Evolutionary conservation across 2,888 invertebrate genomes (phyloP), one percentile per base, ranked within the genome.

Genomic region (Hymenopus coronatus): DNA sequence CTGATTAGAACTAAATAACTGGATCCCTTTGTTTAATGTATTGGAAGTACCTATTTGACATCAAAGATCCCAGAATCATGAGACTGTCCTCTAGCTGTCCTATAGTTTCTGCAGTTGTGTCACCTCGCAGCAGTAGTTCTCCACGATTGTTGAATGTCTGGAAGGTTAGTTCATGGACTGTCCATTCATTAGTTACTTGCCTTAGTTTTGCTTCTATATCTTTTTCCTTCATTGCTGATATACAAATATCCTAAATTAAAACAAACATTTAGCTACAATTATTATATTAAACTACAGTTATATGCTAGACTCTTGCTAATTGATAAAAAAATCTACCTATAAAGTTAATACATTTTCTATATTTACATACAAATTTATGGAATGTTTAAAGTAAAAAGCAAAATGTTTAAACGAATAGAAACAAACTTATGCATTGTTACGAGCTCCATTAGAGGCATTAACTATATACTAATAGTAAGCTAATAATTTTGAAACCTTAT

Each of bases 201-300:
- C 98, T 96, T 89, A 99, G 93, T 93, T 99, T 99, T 0, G 98
- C 98, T 94, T 99, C 99, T 89, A 99, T 99, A 92, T 99, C 99
- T 92, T 98, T 98, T 92, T 99, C 99, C 93, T 99, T 99, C 96
- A 98, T 98, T 0, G 99, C 99, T 83, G 98, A 98, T 93, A 99
- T 99, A 93, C 99, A 99, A 92, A 99, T 98, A 92, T 99, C 99
- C 96, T 96, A 82, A n/a, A 15, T 30, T 25, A 28, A 46, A 86
- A 27, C 4, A 83, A 83, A n/a, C 9, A 28, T 28, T 83, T 27
- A 14, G 14, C 83, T 14, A 28, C 3, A 27, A 14, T 82, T 14
- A 83, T n/a, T 27, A n/a, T n/a, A n/a, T 15, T 3, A 70, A 70
- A 20, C 20, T 20, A 20, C 4, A 20, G 54, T 25, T 70, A 70